These are phyloP conservation scores for Euspilapteryx auroguttella DNA, from an alignment of 2,888 invertebrate genomes.

Conservation along the genomic window DNA sequence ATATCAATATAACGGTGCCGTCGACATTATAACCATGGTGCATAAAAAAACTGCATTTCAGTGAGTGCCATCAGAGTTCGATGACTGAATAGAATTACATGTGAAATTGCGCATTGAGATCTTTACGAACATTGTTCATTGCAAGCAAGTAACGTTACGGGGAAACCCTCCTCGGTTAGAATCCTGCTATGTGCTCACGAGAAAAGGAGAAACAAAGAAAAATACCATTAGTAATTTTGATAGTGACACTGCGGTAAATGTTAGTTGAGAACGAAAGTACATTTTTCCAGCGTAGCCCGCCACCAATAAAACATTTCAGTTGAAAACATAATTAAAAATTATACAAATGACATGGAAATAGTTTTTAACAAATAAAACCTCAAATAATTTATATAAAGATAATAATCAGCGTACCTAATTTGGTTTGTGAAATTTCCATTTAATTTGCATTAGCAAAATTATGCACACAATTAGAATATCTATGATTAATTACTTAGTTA, in stretches of 20 bases:
- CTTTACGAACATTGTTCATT: too few species aligned
- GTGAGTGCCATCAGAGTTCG: conserved; percentile 54
- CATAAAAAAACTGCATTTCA: conserved; percentile 59
- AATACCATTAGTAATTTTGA: conserved; percentile 51
- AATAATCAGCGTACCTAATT: too few species aligned
- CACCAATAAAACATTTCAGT: too few species aligned
- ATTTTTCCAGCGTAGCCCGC: neutral
- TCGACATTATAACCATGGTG: conserved; percentile 58
- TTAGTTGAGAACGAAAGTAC: conserved; percentile 9
- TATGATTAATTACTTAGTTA: too few species aligned
- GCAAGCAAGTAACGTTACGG: conserved; percentile 53
- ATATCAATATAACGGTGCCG: conserved; percentile 55
- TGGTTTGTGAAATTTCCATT: too few species aligned
- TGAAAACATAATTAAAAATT: too few species aligned
- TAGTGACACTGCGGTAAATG: conserved; percentile 18
- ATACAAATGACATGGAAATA: too few species aligned
- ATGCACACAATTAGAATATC: too few species aligned
- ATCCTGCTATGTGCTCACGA: conserved; percentile 60
- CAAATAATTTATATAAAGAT: too few species aligned
- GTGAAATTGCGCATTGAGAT: too few species aligned
- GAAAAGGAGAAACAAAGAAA: conserved; percentile 50
- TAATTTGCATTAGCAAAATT: too few species aligned
- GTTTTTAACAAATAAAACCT: too few species aligned
- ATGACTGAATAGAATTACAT: conserved; percentile 65
- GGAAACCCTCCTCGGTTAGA: conserved; percentile 54